These are phyloP conservation scores for silkworm (Bombyx mori) DNA, from an alignment of 1,140 invertebrate species.

Conservation along the genomic window DNA sequence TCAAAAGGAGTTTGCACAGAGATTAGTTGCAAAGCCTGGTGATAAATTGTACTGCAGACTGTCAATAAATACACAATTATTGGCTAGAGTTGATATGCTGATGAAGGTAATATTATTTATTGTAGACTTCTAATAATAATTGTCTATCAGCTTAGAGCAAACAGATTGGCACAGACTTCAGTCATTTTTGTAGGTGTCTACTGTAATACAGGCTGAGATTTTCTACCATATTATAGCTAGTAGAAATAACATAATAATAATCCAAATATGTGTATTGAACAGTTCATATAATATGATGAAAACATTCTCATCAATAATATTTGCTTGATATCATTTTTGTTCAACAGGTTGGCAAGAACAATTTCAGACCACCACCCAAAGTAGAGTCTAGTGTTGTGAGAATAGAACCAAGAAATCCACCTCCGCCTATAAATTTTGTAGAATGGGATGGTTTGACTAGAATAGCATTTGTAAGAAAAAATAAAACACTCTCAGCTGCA, in stretches of 20 bases:
- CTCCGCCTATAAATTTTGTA: conserved; percentile 95
- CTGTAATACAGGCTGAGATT: too few species aligned
- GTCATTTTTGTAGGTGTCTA: too few species aligned
- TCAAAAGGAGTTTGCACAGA: conserved; percentile 98
- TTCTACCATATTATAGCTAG: too few species aligned
- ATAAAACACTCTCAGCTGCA: conserved; percentile 89
- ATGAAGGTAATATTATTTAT: conserved; percentile 87
- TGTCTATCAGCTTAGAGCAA: not conserved
- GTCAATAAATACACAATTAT: conserved; percentile 96
- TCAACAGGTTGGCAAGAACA: conserved; percentile 93
- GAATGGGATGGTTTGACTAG: conserved; percentile 98
- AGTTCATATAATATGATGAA: too few species aligned
- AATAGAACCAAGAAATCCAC: conserved; percentile 96
- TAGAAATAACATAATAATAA: too few species aligned
- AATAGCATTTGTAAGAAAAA: conserved; percentile 96
- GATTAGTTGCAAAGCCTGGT: conserved; percentile 96
- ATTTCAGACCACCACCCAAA: conserved; percentile 98
- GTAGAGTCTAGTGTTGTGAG: conserved; percentile 99
- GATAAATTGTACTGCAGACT: conserved; percentile 98
- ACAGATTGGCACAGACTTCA: not conserved
- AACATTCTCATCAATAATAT: too few species aligned
- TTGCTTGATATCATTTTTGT: too few species aligned
- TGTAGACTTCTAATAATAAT: conserved; percentile 2
- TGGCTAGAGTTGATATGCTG: conserved; percentile 95
- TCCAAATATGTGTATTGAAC: too few species aligned